These are phyloP conservation scores for Cephus pygmeus DNA, from an alignment of 2,888 invertebrate species.

Conservation along the genomic window DNA sequence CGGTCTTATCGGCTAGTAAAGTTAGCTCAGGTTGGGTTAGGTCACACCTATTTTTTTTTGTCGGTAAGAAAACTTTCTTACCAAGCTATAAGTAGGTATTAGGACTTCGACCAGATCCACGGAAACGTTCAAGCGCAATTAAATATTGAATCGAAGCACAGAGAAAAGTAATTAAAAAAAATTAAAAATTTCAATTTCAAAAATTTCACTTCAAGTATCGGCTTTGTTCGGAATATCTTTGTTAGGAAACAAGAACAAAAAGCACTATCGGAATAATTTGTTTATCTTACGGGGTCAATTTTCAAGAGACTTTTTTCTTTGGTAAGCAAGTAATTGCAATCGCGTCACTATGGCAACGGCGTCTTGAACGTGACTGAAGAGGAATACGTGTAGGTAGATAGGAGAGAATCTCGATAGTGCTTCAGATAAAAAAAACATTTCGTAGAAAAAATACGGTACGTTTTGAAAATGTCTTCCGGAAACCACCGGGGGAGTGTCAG, in stretches of 20 bases:
- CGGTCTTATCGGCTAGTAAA: not conserved
- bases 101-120: not conserved
- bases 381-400: not conserved
- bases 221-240: not conserved
- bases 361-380: not conserved
- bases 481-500: not conserved
- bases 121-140: too few relatives aligned
- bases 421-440: not conserved
- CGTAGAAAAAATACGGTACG: not conserved
- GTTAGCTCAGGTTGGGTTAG: not conserved
- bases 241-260: not conserved
- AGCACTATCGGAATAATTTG: not conserved
- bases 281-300: not conserved
- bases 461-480: not conserved
- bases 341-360: not conserved
- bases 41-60: not conserved
- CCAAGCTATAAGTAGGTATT: not conserved
- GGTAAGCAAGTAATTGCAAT: not conserved
- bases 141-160: too few relatives aligned
- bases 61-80: not conserved
- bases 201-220: not conserved
- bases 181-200: too few relatives aligned
- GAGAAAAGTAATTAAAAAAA: too few relatives aligned
- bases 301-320: not conserved
- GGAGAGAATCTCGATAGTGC: not conserved